Base-by-base conservation (phyloP, 2,113 vertebrate species). In the Hyperopisus bebe region DNA sequence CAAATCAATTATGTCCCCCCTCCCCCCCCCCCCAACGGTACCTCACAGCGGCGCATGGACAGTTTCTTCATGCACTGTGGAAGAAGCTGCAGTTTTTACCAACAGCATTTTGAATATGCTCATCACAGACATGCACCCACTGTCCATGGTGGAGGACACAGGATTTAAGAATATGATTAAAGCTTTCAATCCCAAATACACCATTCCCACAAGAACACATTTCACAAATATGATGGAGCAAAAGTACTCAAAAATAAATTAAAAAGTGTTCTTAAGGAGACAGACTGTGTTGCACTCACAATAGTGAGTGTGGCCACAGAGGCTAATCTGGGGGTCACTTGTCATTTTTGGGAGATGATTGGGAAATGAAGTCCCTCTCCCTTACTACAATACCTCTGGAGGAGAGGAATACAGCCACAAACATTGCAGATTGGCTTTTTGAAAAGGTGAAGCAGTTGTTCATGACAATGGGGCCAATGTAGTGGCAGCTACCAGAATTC, bases 391-490 rank as follows among this genome's bases (percentile, higher is more conserved):
- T 90, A 44, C 82, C 90, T 17, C 88, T 91, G 77, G 90, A 90
- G 58, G 90, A 92, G 87, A 91, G 88, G 80, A 55, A 91, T 89
- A 91, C 21, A 0, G 86, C 90, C 89, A 74, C 89, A 66, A 92
- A 91, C 87, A 91, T 86, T 91, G 86, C 62, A 91, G 15, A 84
- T 27, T 88, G 84, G 90, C 35, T 90, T 31, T 27, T 39, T 47
- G 31, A 90, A 8, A 93, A 91, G 7, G 88, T 93, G 21, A 93
- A 90, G 90, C 88, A 24, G 85, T 90, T 55, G 92, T 92, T 35
- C 89, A 91, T n/a, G 77, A 92, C 89, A 92, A 90, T n/a, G 86
- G 90, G 47, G 89, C 90, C 39, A 91, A 92, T 90, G 82, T n/a
- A 1, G 46, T 88, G 50, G 86, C 89, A 89, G 88, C 74, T 10